Conservation (phyloP, 23 tunicate genomes). For the Trididemnum miniatum region DNA sequence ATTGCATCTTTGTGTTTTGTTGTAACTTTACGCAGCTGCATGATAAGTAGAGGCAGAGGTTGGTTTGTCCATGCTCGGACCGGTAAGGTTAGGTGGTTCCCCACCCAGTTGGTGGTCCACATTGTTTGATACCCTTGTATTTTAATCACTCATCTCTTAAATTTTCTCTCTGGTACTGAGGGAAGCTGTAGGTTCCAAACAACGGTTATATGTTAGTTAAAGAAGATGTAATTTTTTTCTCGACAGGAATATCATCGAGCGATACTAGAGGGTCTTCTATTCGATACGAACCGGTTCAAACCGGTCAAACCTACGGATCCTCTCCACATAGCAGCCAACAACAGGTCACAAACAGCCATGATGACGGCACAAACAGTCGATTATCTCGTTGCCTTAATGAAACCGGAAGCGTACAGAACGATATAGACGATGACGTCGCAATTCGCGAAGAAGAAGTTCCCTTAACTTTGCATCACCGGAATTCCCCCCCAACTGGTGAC, state of each 20-base stretch:
- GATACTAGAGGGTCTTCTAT: slow-evolving; percentile 91
- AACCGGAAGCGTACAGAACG: slow-evolving; percentile 55
- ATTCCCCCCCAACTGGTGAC: slow-evolving; percentile 64
- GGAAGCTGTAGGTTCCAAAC: no score
- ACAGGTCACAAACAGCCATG: no score
- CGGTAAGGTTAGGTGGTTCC: no score
- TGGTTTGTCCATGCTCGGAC: no score
- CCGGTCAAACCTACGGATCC: slow-evolving; percentile 52
- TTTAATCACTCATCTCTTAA: no score
- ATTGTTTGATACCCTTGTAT: no score
- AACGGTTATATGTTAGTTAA: no score
- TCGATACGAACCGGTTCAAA: slow-evolving; percentile 81
- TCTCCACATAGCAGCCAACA: not conserved
- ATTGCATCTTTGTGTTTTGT: no score
- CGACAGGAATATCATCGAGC: slow-evolving; percentile 80
- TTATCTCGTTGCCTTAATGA: slow-evolving; percentile 7
- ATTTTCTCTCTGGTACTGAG: no score
- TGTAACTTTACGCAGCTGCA: no score
- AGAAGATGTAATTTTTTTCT: not conserved
- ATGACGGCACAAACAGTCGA: not conserved
- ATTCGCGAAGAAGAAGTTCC: slow-evolving; percentile 54
- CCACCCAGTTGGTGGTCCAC: no score
- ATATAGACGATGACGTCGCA: slow-evolving; percentile 49
- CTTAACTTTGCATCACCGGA: slow-evolving; percentile 52
- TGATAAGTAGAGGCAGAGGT: no score